Percentiles rank a stretch among this genome's conserved stretches.
Evolutionary conservation across 2,888 invertebrate species (phyloP).

Genomic region (Tricholauxania praeusta): DNA sequence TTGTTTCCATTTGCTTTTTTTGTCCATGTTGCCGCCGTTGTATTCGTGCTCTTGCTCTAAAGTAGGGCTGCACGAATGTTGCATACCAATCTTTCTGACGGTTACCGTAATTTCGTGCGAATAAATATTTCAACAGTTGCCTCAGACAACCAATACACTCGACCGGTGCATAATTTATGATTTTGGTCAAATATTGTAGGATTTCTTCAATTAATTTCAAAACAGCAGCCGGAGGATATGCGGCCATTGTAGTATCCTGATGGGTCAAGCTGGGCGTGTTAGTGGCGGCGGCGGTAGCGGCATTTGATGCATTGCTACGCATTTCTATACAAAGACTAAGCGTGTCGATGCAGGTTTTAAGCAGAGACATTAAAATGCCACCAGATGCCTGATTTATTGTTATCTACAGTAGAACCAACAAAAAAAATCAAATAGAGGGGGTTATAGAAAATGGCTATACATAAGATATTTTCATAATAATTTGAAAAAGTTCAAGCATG

Average conservation of each 20-base stretch:
- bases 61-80: conserved; percentile 57
- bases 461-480: no score
- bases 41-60: conserved; percentile 52
- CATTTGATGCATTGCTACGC: conserved; percentile 48
- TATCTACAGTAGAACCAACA: conserved; percentile 70
- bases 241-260: conserved; percentile 33
- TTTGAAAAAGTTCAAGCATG: background rate
- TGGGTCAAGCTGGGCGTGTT: conserved; percentile 26
- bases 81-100: conserved; percentile 55
- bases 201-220: conserved; percentile 76
- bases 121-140: conserved; percentile 79
- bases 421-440: background rate
- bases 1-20: background rate
- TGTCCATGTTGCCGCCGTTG: conserved; percentile 42
- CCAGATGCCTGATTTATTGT: conserved; percentile 83
- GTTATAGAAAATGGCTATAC: background rate
- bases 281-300: background rate
- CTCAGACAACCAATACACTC: conserved; percentile 79
- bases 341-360: conserved; percentile 64
- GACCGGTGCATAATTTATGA: conserved; percentile 77
- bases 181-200: conserved; percentile 76
- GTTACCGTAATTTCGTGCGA: conserved; percentile 76
- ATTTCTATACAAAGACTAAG: conserved; percentile 63
- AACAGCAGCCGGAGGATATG: conserved; percentile 44
- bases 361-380: conserved; percentile 74